A percentile compares a stretch with the other conserved stretches of the same genome.
Evolutionary conservation across 2,113 vertebrate genomes (phyloP).

Genomic region (Silurus asotus): DNA sequence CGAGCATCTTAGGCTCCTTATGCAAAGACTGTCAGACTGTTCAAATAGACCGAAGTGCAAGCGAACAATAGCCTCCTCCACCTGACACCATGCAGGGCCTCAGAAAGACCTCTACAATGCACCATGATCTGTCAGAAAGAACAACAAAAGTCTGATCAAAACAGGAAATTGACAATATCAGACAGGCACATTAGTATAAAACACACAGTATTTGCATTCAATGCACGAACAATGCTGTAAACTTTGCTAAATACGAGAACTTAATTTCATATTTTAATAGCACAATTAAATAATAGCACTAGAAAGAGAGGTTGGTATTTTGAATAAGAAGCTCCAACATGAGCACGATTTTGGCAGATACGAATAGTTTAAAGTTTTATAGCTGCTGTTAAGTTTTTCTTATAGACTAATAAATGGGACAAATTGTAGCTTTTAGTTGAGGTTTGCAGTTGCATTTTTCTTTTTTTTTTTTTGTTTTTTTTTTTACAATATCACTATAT

Average conservation of each 20-base stretch:
- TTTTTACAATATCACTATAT: background rate
- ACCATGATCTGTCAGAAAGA: slow-evolving; percentile 15
- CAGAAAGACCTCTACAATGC: slow-evolving; percentile 10
- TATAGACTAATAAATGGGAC: background rate
- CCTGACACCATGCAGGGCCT: slow-evolving; percentile 24
- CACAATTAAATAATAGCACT: background rate
- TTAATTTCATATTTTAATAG: background rate
- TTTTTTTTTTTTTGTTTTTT: background rate
- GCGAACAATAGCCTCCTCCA: slow-evolving; percentile 42
- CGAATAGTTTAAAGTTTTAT: background rate
- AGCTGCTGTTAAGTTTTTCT: background rate
- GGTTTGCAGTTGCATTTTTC: no score
- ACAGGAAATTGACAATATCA: background rate
- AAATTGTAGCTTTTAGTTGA: no score
- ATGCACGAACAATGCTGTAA: background rate
- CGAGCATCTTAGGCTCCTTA: slow-evolving; percentile 36
- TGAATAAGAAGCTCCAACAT: background rate
- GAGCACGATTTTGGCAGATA: background rate
- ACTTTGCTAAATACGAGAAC: background rate
- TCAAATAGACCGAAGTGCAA: slow-evolving; percentile 43
- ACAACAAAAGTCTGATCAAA: background rate
- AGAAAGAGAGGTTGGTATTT: background rate
- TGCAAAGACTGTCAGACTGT: slow-evolving; percentile 29
- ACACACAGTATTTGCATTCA: background rate
- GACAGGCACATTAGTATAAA: background rate